Evolutionary conservation across 2,888 invertebrate genomes (phyloP), one percentile per base, ranked within the genome.

Genomic region (Cheilosia urbana): DNA sequence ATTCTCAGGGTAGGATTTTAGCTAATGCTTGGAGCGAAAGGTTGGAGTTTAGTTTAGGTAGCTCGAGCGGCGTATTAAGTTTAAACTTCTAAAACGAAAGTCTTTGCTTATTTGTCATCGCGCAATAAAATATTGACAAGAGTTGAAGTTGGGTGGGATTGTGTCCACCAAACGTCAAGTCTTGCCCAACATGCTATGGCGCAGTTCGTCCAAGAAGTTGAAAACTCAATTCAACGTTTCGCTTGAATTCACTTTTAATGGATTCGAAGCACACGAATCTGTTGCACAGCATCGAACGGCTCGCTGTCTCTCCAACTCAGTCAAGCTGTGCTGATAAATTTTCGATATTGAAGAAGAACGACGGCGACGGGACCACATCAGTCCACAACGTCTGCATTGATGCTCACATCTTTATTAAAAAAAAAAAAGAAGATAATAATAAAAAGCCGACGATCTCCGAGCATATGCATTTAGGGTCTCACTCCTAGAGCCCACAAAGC

Each of bases 401-500:
- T 76, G 77, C 82, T 82, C 87, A 82, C 82, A 87, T 82, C 87
- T 87, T 87, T 82, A 82, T 87, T 73, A 68, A 58, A 81, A 77
- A 72, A 76, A 57, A 85, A 80, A 72, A 79, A 75, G 53, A 51
- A 73, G 0, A 24, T 57, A 68, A 55, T 30, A 60, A 60, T 51
- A 30, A 76, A 76, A 80, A 47, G 79, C 77, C 75, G 66, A 62
- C 80, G 37, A 58, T 27, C 37, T 3, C 37, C 37, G n/a, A 15
- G 53, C n/a, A 21, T 76, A 65, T 69, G 79, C 65, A 37, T 75
- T 79, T 49, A 60, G 60, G 63, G 77, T 55, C 62, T 53, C 77
- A 24, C 34, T 62, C 11, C 19, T 27, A 19, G 40, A 79, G 66
- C 80, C 69, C 49, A 68, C 55, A 3, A 21, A 37, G 17, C 21